Evolutionary conservation across 2,113 vertebrate genomes (phyloP), one percentile per base, ranked within the genome.

Genomic region (Grammomys dolichurus): DNA sequence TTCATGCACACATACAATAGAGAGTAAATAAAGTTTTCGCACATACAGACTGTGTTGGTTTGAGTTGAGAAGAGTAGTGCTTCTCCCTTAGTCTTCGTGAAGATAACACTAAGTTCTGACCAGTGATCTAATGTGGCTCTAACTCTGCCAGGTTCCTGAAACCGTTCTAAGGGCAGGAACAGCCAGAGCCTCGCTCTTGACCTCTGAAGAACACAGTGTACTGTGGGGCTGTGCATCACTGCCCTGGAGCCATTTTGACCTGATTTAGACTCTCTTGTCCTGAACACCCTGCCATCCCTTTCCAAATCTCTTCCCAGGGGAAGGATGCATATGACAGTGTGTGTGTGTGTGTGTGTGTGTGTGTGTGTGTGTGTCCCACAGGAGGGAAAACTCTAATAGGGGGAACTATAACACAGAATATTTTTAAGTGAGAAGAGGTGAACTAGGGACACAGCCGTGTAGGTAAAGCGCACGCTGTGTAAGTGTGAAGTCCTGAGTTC

Each of bases 11-110:
- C 31, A 87, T 70, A 89, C 12, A 77, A 51, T 22, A 51, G n/a
- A 14, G 36, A 58, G 40, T n/a, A 22, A 46, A 90, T 17, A 51
- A 92, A 89, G 7, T 14, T 69, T 88, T 89, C 77, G 69, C 26
- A 63, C 26, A 84, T 4, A 43, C 67, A 81, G 26, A 13, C 20
- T 72, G 43, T 12, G 51, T 43, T 69, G 81, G 80, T 24, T 58
- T 58, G 51, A 56, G 33, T n/a, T 58, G 8, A 24, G 7, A 65
- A 80, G 54, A n/a, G 14, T 28, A 17, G 51, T 87, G 65, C 31
- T 72, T 90, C n/a, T 73, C 24, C 87, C 36, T 81, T 60, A 70
- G 78, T 89, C 31, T 92, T 89, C 85, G 60, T 81, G 76, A 76
- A 95, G 75, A 77, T 28, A 82, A 12, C 69, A 78, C 10, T 72